phyloP scores from a whole-genome alignment of 2,888 invertebrate species.

The Ectemnius continuus region DNA sequence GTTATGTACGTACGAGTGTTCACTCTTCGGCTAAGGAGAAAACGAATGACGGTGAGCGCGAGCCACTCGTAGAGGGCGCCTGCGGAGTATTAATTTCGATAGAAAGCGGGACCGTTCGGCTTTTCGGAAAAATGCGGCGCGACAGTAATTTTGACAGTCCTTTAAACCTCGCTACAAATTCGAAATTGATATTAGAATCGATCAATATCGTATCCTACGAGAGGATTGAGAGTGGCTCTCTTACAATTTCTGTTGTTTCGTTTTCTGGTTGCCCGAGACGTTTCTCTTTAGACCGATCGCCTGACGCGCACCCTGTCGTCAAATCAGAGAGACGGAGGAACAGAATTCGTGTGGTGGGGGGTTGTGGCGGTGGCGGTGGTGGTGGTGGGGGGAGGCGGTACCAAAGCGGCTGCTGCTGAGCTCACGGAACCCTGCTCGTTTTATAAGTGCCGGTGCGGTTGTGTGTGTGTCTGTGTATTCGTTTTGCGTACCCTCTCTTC shows the following conservation, averaged over 20 bases:
- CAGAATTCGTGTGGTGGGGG: constrained; percentile 26
- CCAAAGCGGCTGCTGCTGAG: constrained; percentile 26
- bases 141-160: too few species aligned
- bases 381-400: too few species aligned
- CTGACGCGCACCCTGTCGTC: too few species aligned
- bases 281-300: too few species aligned
- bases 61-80: constrained; percentile 24
- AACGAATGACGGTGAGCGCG: constrained; percentile 28
- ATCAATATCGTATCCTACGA: too few species aligned
- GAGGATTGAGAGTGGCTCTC: too few species aligned
- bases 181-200: too few species aligned
- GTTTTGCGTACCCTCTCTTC: constrained; percentile 26
- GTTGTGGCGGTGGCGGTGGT: too few species aligned
- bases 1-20: constrained; percentile 43
- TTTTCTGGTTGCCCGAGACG: too few species aligned
- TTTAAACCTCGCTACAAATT: too few species aligned
- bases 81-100: not conserved
- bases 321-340: constrained; percentile 2
- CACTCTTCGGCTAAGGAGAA: constrained; percentile 45
- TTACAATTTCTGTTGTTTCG: too few species aligned
- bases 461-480: constrained; percentile 27
- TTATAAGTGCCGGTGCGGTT: constrained; percentile 31
- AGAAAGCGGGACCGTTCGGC: not conserved
- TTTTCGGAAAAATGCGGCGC: not conserved
- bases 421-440: constrained; percentile 23